phyloP scores from a whole-genome alignment of 2,797 vertebrate species.

The Trematomus bernacchii region DNA sequence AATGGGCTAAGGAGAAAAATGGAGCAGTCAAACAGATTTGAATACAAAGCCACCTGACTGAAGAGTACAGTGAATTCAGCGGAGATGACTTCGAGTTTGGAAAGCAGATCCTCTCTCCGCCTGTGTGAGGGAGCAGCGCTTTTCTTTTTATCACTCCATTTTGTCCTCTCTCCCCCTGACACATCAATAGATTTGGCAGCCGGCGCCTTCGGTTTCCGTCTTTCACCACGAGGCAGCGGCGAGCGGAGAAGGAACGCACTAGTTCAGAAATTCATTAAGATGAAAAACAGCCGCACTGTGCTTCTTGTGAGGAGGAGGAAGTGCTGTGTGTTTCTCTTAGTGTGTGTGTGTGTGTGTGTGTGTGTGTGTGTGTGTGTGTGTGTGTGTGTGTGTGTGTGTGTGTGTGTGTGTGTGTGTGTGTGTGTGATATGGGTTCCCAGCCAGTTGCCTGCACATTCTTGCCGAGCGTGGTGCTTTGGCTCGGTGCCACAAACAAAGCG shows the following conservation, averaged over 20 bases:
- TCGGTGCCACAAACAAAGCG: slow-evolving; percentile 44
- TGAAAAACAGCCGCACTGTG: slow-evolving; percentile 71
- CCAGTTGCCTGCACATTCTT: slow-evolving; percentile 39
- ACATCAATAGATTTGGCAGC: slow-evolving; percentile 82
- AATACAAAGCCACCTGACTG: slow-evolving; percentile 74
- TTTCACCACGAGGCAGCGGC: slow-evolving; percentile 57
- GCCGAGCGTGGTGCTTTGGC: slow-evolving; percentile 37
- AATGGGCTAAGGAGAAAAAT: slow-evolving; percentile 60
- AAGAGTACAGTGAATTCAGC: slow-evolving; percentile 76
- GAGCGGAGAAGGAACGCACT: slow-evolving; percentile 63
- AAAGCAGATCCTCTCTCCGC: slow-evolving; percentile 27
- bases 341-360: not conserved
- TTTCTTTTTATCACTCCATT: slow-evolving; percentile 80
- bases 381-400: not conserved
- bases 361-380: slow-evolving; percentile 23
- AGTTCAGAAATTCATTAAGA: slow-evolving; percentile 83
- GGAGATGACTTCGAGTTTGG: slow-evolving; percentile 79
- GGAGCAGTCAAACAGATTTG: slow-evolving; percentile 63
- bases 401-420: not conserved
- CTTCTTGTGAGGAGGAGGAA: slow-evolving; percentile 53
- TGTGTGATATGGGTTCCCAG: slow-evolving; percentile 28
- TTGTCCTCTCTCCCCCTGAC: slow-evolving; percentile 83
- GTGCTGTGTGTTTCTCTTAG: slow-evolving; percentile 23
- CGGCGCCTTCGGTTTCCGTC: slow-evolving; percentile 72
- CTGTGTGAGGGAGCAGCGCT: slow-evolving; percentile 49